Base-by-base conservation (phyloP, 2,797 vertebrate species). In the Karalla daura region DNA sequence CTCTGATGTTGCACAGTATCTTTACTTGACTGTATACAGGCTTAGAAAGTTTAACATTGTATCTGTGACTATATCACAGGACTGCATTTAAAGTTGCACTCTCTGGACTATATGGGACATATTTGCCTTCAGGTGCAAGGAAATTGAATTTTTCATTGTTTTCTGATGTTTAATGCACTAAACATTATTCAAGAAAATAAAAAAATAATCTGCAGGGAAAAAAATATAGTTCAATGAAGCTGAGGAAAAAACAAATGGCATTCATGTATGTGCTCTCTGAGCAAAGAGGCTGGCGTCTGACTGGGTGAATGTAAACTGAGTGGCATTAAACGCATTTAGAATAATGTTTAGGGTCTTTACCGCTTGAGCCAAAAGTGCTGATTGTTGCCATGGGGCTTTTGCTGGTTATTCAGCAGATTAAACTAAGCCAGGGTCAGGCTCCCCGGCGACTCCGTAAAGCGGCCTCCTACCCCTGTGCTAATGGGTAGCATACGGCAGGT, bases 371-470 rank as follows among this genome's bases (percentile, higher is more conserved):
- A 51, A 36, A 70, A 62, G 66, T 23, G 55, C 52, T 74, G 66
- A 71, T 79, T 78, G 63, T 46, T 60, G 60, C 83, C 62, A 58
- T 10, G 0, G 59, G 66, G 21, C 54, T 30, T 77, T 75, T 72
- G 35, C 50, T 64, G 52, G 30, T 77, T 80, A 50, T 61, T 59
- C 50, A 73, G 54, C 39, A 70, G 68, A 80, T 80, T 69, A 72
- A 63, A 56, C 25, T 56, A 47, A 56, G 9, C 43, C 30, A 50
- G 25, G 59, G 71, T 58, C 40, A 54, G 52, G 27, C 64, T 49
- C 65, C 76, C 61, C 40, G 5, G 65, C 23, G 76, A 14, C 75
- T 77, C 69, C 51, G 86, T 91, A 77, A 90, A 85, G 56, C 41
- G 11, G 59, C 64, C 36, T 55, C 36, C 54, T 76, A 68, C 55